A percentile compares a stretch with the other conserved stretches of the same genome.
phyloP scores from a whole-genome alignment of 2,888 invertebrate species.

The Trissolcus brochymenae region DNA sequence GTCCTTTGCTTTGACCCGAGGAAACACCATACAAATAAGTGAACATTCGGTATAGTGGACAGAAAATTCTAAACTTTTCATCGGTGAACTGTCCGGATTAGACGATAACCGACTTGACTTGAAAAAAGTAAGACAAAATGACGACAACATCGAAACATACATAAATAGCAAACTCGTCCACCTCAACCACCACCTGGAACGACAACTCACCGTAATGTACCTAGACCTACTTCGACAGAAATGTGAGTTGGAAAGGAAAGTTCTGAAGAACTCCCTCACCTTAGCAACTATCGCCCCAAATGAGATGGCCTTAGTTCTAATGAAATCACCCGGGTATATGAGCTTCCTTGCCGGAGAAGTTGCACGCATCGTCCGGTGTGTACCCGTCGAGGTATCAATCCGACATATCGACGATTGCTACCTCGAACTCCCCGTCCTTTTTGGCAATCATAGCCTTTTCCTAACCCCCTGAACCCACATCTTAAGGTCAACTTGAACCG shows the following conservation, averaged over 20 bases:
- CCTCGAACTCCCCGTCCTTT: conserved; percentile 17
- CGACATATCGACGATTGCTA: conserved; percentile 36
- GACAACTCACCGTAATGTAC: background rate
- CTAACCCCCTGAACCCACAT: conserved; percentile 16
- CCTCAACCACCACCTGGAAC: background rate
- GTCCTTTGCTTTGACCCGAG: too few relatives aligned
- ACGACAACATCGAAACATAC: background rate
- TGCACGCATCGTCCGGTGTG: conserved; percentile 28
- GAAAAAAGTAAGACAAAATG: background rate
- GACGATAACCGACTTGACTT: too few relatives aligned
- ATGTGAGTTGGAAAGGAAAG: background rate
- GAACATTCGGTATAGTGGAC: too few relatives aligned
- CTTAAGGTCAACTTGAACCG: too few relatives aligned
- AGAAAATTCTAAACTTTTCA: too few relatives aligned
- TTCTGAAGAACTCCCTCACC: too few relatives aligned
- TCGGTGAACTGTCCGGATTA: too few relatives aligned
- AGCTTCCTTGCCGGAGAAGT: conserved; percentile 22
- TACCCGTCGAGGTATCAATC: conserved; percentile 13
- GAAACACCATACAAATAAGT: too few relatives aligned
- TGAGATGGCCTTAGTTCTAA: background rate
- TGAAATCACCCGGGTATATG: background rate
- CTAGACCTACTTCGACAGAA: background rate
- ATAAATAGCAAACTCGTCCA: conserved; percentile 10
- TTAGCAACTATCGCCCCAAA: background rate
- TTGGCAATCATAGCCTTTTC: conserved; percentile 28